Evolutionary conservation across 2,888 invertebrate species (phyloP).

Genomic region (Anorthoa munda): DNA sequence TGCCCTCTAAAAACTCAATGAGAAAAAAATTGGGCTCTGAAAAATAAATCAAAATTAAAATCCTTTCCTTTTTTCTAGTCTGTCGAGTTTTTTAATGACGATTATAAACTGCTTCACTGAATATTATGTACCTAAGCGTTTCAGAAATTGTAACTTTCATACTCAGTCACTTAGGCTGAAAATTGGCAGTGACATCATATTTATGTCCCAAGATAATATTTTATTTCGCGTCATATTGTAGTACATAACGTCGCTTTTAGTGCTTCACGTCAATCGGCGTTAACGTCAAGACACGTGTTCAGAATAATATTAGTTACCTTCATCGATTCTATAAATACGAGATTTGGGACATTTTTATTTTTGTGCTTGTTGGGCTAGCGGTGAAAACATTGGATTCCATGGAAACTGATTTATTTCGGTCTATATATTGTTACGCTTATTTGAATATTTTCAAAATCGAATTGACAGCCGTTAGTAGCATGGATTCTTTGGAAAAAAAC

Average conservation of each 20-base stretch:
- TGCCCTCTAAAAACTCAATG: conserved; percentile 18
- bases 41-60: neutral
- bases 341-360: conserved; percentile 12
- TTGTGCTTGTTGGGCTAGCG: neutral
- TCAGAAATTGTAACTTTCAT: neutral
- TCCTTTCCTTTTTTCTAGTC: neutral
- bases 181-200: conserved; percentile 48
- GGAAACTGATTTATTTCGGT: neutral
- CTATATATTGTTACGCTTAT: neutral
- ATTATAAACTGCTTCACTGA: neutral
- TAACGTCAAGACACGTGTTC: conserved; percentile 53
- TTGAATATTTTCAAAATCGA: neutral
- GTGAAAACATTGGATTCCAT: neutral
- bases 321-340: conserved; percentile 28
- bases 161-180: conserved; percentile 29
- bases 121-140: conserved; percentile 1
- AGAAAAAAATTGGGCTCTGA: neutral
- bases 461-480: neutral
- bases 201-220: conserved; percentile 56
- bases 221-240: conserved; percentile 51
- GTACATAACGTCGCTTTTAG: conserved; percentile 48
- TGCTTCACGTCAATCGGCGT: conserved; percentile 51
- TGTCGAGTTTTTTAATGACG: neutral
- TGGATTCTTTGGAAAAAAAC: neutral
- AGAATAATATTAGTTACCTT: conserved; percentile 41